Evolutionary conservation across 1,140 invertebrate genomes (phyloP).

Genomic region (Hydropsyche tenuis): DNA sequence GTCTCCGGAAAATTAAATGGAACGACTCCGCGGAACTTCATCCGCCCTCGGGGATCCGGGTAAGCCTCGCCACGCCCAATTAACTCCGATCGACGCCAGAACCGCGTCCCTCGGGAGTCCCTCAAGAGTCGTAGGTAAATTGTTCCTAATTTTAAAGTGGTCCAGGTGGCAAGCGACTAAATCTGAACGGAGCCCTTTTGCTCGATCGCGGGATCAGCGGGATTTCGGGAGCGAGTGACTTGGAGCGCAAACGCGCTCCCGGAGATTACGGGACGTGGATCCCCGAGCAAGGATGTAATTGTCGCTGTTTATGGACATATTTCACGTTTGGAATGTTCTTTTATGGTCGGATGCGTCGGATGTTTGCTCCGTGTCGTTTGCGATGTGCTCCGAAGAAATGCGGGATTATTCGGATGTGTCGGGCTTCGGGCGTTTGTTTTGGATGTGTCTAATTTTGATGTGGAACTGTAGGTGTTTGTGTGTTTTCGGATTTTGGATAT

Average conservation of each 20-base stretch:
- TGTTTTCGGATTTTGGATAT: no score
- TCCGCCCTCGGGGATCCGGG: neutral
- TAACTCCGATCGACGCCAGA: constrained; percentile 6
- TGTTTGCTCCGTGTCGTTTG: no score
- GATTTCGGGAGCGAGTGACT: constrained; percentile 45
- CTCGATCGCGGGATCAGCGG: constrained; percentile 44
- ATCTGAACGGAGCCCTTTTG: constrained; percentile 34
- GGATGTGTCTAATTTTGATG: no score
- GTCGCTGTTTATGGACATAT: constrained; percentile 37
- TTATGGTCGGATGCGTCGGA: constrained; percentile 11
- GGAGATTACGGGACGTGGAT: constrained; percentile 47
- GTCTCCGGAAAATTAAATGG: neutral
- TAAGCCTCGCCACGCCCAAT: constrained; percentile 9
- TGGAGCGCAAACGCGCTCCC: constrained; percentile 26
- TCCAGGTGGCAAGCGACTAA: constrained; percentile 33
- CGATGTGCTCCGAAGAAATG: no score
- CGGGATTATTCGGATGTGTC: no score
- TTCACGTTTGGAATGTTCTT: constrained; percentile 32
- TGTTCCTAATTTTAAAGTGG: constrained; percentile 4
- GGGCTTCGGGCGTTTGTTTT: no score
- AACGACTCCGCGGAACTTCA: neutral
- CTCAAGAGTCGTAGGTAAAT: neutral
- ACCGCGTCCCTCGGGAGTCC: neutral
- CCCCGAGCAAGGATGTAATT: constrained; percentile 35
- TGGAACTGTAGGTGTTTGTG: no score